phyloP scores from a whole-genome alignment of 2,797 vertebrate genomes.

The Eptatretus atami region DNA sequence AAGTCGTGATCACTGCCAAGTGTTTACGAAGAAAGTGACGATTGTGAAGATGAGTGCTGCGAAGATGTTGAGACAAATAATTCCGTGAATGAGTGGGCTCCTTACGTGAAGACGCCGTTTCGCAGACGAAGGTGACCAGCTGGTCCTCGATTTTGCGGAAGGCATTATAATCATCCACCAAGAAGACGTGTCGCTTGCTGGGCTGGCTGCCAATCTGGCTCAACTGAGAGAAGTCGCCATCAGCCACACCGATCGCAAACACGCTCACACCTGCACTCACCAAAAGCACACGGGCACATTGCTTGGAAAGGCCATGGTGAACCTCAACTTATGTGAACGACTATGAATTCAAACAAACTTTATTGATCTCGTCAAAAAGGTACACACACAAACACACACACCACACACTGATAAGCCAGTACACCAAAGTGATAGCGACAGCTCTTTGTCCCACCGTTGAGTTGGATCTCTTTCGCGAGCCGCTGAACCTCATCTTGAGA shows the following conservation, averaged over 20 bases:
- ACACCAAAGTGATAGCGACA: too few species aligned
- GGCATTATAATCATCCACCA: conserved; percentile 81
- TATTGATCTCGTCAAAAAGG: too few species aligned
- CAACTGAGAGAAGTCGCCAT: conserved; percentile 69
- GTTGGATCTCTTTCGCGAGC: conserved; percentile 38
- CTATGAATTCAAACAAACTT: too few species aligned
- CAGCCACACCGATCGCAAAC: conserved; percentile 78
- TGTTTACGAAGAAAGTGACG: neutral
- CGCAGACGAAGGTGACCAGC: conserved; percentile 83
- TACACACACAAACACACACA: too few species aligned
- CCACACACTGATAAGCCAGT: too few species aligned
- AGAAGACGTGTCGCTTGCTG: conserved; percentile 67
- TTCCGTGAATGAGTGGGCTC: conserved; percentile 1
- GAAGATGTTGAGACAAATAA: neutral
- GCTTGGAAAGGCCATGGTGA: too few species aligned
- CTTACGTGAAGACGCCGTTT: conserved; percentile 88
- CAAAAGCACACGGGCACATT: too few species aligned
- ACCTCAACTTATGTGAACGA: too few species aligned
- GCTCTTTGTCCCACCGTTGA: conserved; percentile 20
- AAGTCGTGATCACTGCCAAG: neutral
- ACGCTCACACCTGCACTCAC: conserved; percentile 41
- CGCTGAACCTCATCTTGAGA: conserved; percentile 85
- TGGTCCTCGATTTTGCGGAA: conserved; percentile 92
- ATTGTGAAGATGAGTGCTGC: neutral
- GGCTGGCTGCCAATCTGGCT: conserved; percentile 85